These are phyloP conservation scores for Lasioglossum figueresi DNA, from an alignment of 2,888 invertebrate genomes.

Conservation along the genomic window DNA sequence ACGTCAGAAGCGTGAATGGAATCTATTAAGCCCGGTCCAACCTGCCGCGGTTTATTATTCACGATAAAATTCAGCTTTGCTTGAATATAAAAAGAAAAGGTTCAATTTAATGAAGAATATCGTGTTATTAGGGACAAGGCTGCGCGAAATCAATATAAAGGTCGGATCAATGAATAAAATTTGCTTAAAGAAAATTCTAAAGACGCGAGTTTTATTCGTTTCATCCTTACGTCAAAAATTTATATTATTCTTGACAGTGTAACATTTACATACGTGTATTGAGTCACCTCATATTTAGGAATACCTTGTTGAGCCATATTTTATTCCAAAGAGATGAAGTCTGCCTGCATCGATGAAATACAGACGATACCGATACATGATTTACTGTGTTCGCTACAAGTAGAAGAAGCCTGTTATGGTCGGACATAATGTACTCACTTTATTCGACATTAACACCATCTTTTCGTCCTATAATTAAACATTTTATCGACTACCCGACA, in stretches of 20 bases:
- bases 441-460: background rate
- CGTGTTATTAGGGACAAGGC: background rate
- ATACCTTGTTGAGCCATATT: too few relatives aligned
- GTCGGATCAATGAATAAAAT: background rate
- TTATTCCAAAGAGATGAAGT: too few relatives aligned
- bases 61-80: background rate
- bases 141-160: background rate
- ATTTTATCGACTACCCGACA: too few relatives aligned
- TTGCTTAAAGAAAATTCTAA: background rate
- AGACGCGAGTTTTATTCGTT: background rate
- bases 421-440: background rate
- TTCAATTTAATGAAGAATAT: background rate
- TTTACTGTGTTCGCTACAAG: background rate
- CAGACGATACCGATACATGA: background rate
- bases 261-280: background rate
- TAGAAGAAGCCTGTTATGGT: background rate
- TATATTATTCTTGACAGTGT: background rate
- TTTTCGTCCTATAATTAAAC: too few relatives aligned
- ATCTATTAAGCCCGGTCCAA: constrained; percentile 48
- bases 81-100: background rate
- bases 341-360: too few relatives aligned
- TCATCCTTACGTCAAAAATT: background rate
- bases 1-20: constrained; percentile 30
- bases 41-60: constrained; percentile 50
- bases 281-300: too few relatives aligned